These are phyloP conservation scores for Porites lobata DNA, from an alignment of 92 coral and sea anemone species.

Conservation along the genomic window DNA sequence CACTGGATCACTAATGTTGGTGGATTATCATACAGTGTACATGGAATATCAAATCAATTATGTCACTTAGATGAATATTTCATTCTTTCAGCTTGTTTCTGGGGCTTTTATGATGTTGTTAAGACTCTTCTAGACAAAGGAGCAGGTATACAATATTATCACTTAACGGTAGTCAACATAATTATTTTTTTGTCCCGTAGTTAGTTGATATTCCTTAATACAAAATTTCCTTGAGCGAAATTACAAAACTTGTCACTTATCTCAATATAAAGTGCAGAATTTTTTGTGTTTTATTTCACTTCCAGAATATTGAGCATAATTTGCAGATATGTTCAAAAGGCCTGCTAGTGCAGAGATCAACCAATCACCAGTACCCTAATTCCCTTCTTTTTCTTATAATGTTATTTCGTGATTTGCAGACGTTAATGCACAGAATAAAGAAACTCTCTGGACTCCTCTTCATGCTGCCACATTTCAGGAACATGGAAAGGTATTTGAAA, in stretches of 20 bases:
- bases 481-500: constrained; percentile 88
- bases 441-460: constrained; percentile 92
- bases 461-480: constrained; percentile 99
- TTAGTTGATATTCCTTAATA: no score
- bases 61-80: neutral
- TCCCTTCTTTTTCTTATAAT: neutral
- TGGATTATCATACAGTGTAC: neutral
- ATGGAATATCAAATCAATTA: neutral
- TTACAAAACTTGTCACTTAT: no score
- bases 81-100: constrained; percentile 82
- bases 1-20: no score
- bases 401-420: constrained; percentile 46
- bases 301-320: no score
- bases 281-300: no score
- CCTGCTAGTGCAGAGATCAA: no score
- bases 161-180: no score
- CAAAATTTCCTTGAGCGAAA: no score
- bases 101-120: constrained; percentile 98
- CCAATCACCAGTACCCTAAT: no score
- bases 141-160: constrained; percentile 60
- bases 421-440: constrained; percentile 86
- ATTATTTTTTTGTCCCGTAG: no score
- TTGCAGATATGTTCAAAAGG: no score
- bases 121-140: constrained; percentile 80
- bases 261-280: no score